phyloP scores from a whole-genome alignment of 2,888 invertebrate genomes.

The Dorcus hopei region DNA sequence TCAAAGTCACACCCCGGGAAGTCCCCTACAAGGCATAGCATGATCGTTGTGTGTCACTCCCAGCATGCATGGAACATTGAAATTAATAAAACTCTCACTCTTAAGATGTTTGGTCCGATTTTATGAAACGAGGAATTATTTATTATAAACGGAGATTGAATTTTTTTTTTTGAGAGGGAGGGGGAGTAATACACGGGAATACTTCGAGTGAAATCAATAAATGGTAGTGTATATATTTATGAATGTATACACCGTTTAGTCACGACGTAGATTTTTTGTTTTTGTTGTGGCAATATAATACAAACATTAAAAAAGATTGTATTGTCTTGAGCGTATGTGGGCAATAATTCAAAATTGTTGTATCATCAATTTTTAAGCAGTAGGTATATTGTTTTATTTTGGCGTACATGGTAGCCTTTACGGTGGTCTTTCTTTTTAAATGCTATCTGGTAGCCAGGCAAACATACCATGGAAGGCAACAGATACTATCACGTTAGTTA shows the following conservation, averaged over 20 bases:
- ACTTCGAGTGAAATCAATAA: not conserved
- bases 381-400: slow-evolving; percentile 13
- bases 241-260: not conserved
- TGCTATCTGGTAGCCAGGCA: slow-evolving; percentile 13
- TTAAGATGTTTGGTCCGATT: slow-evolving; percentile 1
- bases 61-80: slow-evolving; percentile 1
- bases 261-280: slow-evolving; percentile 2
- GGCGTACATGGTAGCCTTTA: slow-evolving; percentile 11
- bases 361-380: slow-evolving; percentile 14
- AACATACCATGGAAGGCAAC: slow-evolving; percentile 17
- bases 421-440: slow-evolving; percentile 14
- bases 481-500: slow-evolving; percentile 48
- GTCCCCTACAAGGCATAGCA: slow-evolving; percentile 8
- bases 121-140: not conserved
- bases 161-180: no score
- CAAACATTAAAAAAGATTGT: slow-evolving; percentile 22
- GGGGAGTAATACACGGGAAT: no score
- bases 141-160: no score
- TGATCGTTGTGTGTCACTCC: slow-evolving; percentile 7
- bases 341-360: slow-evolving; percentile 32
- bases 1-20: slow-evolving; percentile 22
- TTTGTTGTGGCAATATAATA: slow-evolving; percentile 11
- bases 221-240: not conserved
- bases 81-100: slow-evolving; percentile 13
- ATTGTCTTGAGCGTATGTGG: slow-evolving; percentile 24